phyloP scores from a whole-genome alignment of 2,888 invertebrate genomes.

The Cordilura impudica region DNA sequence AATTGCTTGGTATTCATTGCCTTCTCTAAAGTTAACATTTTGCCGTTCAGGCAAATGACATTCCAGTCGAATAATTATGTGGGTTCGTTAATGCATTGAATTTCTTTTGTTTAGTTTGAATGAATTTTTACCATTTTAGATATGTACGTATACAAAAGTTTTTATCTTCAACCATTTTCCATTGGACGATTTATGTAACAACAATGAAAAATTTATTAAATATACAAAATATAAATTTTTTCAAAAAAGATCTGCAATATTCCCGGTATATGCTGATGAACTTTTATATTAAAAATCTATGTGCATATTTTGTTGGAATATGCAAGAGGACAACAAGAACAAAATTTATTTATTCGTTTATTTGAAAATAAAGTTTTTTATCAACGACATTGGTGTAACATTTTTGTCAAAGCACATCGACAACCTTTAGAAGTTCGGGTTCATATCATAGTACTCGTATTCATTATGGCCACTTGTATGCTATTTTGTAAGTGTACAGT shows the following conservation, averaged over 20 bases:
- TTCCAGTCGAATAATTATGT: no score
- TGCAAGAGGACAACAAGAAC: background rate
- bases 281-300: background rate
- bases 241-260: background rate
- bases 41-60: no score
- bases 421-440: slow-evolving; percentile 27
- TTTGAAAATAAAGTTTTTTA: slow-evolving; percentile 23
- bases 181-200: no score
- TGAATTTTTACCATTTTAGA: no score
- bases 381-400: slow-evolving; percentile 53
- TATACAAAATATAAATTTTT: background rate
- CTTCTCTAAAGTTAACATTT: no score
- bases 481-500: background rate
- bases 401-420: slow-evolving; percentile 18
- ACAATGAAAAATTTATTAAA: no score
- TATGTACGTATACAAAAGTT: no score
- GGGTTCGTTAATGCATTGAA: no score
- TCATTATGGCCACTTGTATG: slow-evolving; percentile 37
- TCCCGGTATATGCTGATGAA: background rate
- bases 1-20: no score
- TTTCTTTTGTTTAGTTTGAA: no score
- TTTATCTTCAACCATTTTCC: background rate
- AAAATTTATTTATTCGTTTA: slow-evolving; percentile 9
- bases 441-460: slow-evolving; percentile 28
- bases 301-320: background rate